Evolutionary conservation across 2,113 vertebrate genomes (phyloP), one percentile per base, ranked within the genome.

Genomic region (Merops nubicus): DNA sequence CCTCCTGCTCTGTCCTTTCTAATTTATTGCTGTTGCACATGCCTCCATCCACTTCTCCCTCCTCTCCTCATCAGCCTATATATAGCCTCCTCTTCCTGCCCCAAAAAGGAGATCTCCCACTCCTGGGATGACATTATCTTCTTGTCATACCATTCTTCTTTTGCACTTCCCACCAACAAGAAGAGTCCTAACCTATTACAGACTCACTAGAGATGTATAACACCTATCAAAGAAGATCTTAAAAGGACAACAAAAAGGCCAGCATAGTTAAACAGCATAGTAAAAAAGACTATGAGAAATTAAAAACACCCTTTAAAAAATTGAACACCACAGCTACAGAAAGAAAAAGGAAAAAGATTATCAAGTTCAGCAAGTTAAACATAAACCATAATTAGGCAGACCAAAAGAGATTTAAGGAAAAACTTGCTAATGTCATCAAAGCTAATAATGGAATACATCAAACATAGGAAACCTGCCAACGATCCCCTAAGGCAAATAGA

Each of bases 391-490:
- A 95, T 95, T 86, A 95, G 70, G 78, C 62, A 92, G 38, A 92
- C 36, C 29, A 84, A 88, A 83, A 57, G 72, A 96, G 79, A 93
- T 86, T 69, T 86, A 74, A 93, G 68, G 76, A 89, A 89, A 93
- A 83, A 84, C 50, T 86, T 89, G 83, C 77, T 95, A 93, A 93
- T 91, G 42, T 73, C 59, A 91, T 94, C 75, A 93, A 96, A 88
- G 82, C 70, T 76, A 91, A 90, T 94, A 88, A 84, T 50, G 64
- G 56, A 90, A 91, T 77, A 89, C 33, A 86, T 90, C 80, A 91
- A 64, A 92, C 5, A 88, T 3, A 91, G 54, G 51, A 96, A 94
- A 94, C 42, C 72, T 92, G 92, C 79, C 88, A 92, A 96, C 86
- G 91, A 95, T 84, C 31, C 83, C 79, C 68, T 74, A 77, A 86